Conservation (phyloP, 2,113 vertebrate genomes). For the Athene cunicularia region DNA sequence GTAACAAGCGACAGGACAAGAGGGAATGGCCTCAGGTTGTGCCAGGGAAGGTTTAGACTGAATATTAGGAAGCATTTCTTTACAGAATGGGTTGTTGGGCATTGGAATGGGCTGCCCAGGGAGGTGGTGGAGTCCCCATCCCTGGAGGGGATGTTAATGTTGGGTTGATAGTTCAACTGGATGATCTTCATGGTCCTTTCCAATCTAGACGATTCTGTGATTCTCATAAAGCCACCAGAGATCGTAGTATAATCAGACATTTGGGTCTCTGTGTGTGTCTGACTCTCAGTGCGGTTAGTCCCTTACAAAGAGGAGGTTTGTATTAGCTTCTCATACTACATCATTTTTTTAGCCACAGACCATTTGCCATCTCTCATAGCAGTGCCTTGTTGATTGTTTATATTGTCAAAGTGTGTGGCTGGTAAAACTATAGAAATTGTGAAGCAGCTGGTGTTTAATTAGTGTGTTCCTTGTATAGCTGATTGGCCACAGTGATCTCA, state of each 20-base stretch:
- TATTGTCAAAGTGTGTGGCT: not conserved
- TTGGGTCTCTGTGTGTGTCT: not conserved
- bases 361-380: not conserved
- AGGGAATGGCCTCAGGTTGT: no score
- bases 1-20: no score
- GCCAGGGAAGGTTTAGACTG: no score
- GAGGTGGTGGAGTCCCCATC: no score
- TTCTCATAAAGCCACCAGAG: not conserved
- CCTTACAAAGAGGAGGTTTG: not conserved
- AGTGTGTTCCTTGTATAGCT: not conserved
- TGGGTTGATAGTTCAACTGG: no score
- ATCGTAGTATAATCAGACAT: accelerated
- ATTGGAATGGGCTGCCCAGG: no score
- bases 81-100: no score
- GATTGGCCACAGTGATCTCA: not conserved
- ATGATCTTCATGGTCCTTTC: no score
- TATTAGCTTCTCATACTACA: not conserved
- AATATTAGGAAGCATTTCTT: no score
- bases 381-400: not conserved
- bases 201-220: no score
- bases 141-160: no score
- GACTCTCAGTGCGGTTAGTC: not conserved
- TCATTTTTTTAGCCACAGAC: not conserved
- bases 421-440: not conserved
- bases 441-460: constrained; percentile 5